Percentiles rank a stretch among this genome's conserved stretches.
Conservation (phyloP, 2,888 invertebrate species). For the Habroteleia sp. region DNA sequence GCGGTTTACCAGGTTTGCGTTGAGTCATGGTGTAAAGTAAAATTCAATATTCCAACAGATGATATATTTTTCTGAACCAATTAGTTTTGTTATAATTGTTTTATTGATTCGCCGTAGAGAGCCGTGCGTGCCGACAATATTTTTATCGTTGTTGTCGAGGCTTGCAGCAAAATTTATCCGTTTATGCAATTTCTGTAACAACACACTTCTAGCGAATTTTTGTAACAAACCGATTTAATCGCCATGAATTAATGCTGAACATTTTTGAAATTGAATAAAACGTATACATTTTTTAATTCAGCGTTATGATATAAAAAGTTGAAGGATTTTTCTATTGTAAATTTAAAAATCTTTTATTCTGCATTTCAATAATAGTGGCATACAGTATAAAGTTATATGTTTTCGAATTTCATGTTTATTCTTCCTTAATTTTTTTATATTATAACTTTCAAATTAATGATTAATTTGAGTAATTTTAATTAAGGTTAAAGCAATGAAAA, state of each 20-base stretch:
- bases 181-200: constrained; percentile 16
- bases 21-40: constrained; percentile 12
- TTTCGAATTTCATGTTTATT: no score
- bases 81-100: constrained; percentile 52
- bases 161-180: constrained; percentile 14
- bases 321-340: no score
- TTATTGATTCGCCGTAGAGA: constrained; percentile 34
- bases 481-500: no score
- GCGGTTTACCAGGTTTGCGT: constrained; percentile 24
- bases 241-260: not conserved
- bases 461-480: no score
- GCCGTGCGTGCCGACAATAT: constrained; percentile 2
- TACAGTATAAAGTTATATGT: no score
- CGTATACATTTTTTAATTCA: no score
- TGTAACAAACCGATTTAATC: constrained; percentile 4
- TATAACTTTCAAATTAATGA: no score
- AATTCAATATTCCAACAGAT: constrained; percentile 40
- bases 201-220: constrained; percentile 4
- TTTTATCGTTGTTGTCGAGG: constrained; percentile 10
- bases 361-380: no score
- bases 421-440: no score
- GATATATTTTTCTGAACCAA: constrained; percentile 38
- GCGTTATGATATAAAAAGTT: no score
- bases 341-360: no score
- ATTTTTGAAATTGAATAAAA: no score